Evolutionary conservation across 2,888 invertebrate species (phyloP).

Genomic region (Acanthacorydalis orientalis): DNA sequence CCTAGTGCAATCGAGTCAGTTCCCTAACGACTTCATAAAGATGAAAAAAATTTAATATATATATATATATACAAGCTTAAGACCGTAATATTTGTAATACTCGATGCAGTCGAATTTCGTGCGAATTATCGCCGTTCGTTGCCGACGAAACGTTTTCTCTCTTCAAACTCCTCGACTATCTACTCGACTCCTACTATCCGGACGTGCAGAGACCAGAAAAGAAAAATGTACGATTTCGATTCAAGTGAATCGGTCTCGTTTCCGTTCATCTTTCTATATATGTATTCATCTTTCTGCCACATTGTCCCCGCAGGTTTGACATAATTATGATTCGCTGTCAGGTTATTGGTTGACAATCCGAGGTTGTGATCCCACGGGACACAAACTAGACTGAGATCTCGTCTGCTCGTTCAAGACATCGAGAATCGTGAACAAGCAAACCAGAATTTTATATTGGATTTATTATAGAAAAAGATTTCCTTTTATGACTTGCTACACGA

Average conservation of each 20-base stretch:
- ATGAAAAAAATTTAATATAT: too few species aligned
- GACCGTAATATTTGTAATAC: too few species aligned
- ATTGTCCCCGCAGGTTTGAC: constrained; percentile 3
- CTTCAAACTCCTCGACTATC: too few species aligned
- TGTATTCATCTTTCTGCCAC: neutral
- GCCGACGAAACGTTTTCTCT: too few species aligned
- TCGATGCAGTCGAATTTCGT: too few species aligned
- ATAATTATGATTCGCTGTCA: constrained; percentile 22
- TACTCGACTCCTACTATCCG: too few species aligned
- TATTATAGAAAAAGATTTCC: neutral
- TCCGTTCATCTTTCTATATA: neutral
- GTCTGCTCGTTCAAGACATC: neutral
- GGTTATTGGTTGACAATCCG: constrained; percentile 13
- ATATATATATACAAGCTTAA: too few species aligned
- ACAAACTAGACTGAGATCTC: neutral
- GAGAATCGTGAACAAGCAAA: neutral
- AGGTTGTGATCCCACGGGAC: neutral
- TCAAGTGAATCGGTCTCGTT: neutral
- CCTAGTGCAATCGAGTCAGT: too few species aligned
- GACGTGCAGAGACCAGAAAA: too few species aligned
- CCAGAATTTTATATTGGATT: constrained; percentile 1
- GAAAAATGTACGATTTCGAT: too few species aligned
- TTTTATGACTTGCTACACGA: neutral
- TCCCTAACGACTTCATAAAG: too few species aligned
- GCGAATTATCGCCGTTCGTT: too few species aligned